Conservation (phyloP, 2,113 vertebrate species). For the Haliaeetus leucogaster region DNA sequence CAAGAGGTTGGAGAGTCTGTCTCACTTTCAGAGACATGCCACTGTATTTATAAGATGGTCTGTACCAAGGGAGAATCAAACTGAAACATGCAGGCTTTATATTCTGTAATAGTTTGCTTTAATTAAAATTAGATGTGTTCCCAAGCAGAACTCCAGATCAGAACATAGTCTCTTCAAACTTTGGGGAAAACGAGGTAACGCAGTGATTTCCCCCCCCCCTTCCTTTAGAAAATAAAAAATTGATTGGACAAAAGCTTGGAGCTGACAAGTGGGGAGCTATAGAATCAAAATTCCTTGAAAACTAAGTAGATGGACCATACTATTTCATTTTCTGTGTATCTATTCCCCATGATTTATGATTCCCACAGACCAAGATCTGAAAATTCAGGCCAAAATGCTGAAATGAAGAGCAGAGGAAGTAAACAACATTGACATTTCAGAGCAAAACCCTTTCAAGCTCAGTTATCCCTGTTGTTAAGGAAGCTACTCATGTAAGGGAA, state of each 20-base stretch:
- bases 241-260: not conserved
- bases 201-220: not conserved
- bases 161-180: not conserved
- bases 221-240: not conserved
- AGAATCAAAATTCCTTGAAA: not conserved
- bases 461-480: not conserved
- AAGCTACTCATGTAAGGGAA: not conserved
- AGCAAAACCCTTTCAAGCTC: conserved; percentile 30
- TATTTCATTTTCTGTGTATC: not conserved
- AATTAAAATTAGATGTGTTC: conserved; percentile 19
- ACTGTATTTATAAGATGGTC: not conserved
- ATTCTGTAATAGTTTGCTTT: conserved; percentile 2
- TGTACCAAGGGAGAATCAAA: conserved; percentile 24
- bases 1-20: not conserved
- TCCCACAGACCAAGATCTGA: not conserved
- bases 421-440: conserved; percentile 14
- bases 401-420: conserved; percentile 27
- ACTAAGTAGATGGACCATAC: not conserved
- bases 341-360: conserved; percentile 19
- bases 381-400: conserved; percentile 3
- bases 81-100: not conserved
- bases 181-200: not conserved
- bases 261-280: not conserved
- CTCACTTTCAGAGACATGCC: conserved; percentile 23
- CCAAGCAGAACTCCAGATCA: not conserved